Base-by-base conservation (phyloP, 1,140 invertebrate genomes). In the Cephus cinctus region DNA sequence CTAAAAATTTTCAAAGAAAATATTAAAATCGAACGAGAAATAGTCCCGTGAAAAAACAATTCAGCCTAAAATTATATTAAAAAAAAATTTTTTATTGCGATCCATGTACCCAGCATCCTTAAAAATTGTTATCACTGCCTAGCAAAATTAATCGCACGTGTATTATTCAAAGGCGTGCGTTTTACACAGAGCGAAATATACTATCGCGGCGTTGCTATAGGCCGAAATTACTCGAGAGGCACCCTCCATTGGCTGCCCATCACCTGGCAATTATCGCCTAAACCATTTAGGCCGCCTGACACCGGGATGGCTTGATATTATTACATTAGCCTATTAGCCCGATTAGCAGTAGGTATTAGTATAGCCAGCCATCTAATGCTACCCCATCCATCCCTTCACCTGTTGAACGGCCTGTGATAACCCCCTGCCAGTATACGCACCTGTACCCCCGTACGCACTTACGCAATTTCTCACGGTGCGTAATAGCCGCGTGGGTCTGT, bases 321-420 rank as follows among this genome's bases (percentile, higher is more conserved):
- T 63, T 63, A 47, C 60, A 50, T 59, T 56, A 59, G 54, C 52
- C 54, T 58, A 59, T 60, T 57, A 63, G 52, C 47, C 32, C 50
- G 64, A 68, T 69, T 69, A 64, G 47, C 43, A 41, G 31, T 39
- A 25, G 50, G 59, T 54, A 69, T 71, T 65, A 62, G 54, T 63
- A 61, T 59, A 61, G 63, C 52, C 52, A 57, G 54, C 50, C 61
- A 50, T 68, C 66, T 67, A 63, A 64, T 66, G 57, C 56, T 56
- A 6, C 55, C 52, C 52, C 56, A 50, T 67, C 53, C 58, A n/a
- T n/a, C 60, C 47, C 52, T 54, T 71, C 69, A 74, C 71, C 71
- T 74, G 71, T 74, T 74, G 71, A 71, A 50, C 52, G 40, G 39
- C 41, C 47, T 44, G 46, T 42, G 52, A n/a, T n/a, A n/a, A n/a